Percentiles rank a stretch among this genome's conserved stretches.
Conservation (phyloP, 64 coral and sea anemone genomes). For the Dendrophyllia cribrosa region DNA sequence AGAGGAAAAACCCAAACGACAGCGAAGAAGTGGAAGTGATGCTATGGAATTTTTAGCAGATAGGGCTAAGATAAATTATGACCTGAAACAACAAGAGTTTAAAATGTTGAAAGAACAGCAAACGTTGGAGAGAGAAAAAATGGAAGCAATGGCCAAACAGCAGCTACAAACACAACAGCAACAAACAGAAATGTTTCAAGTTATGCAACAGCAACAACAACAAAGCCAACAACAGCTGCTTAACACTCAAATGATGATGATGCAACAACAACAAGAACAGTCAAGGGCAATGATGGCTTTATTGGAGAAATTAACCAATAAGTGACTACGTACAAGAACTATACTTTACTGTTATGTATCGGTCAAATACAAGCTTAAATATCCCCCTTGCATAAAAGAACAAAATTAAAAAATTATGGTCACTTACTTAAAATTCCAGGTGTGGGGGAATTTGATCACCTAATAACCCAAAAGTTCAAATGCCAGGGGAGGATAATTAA, state of each 20-base stretch:
- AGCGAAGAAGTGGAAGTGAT: slow-evolving; percentile 39
- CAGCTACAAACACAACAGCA: slow-evolving; percentile 26
- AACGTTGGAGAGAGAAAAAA: slow-evolving; percentile 22
- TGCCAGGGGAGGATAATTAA: no score
- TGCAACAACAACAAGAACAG: slow-evolving; percentile 32
- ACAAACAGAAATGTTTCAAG: slow-evolving; percentile 15
- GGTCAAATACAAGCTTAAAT: no score
- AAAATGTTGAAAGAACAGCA: neutral
- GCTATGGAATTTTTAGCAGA: slow-evolving; percentile 8
- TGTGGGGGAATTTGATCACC: no score
- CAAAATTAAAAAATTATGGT: no score
- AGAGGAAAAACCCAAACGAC: neutral
- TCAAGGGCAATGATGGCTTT: slow-evolving; percentile 16
- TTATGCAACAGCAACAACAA: slow-evolving; percentile 42
- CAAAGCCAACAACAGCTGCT: slow-evolving; percentile 23
- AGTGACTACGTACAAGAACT: no score
- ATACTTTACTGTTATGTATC: no score
- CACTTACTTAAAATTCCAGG: no score
- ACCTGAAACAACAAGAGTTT: neutral
- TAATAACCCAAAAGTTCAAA: no score
- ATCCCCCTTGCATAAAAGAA: no score
- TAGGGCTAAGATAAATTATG: neutral
- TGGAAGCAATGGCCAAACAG: neutral
- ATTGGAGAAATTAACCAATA: slow-evolving; percentile 7
- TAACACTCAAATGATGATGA: slow-evolving; percentile 28